A percentile compares a stretch with the other conserved stretches of the same genome.
phyloP scores from a whole-genome alignment of 2,797 vertebrate genomes.

The Bucorvus abyssinicus region DNA sequence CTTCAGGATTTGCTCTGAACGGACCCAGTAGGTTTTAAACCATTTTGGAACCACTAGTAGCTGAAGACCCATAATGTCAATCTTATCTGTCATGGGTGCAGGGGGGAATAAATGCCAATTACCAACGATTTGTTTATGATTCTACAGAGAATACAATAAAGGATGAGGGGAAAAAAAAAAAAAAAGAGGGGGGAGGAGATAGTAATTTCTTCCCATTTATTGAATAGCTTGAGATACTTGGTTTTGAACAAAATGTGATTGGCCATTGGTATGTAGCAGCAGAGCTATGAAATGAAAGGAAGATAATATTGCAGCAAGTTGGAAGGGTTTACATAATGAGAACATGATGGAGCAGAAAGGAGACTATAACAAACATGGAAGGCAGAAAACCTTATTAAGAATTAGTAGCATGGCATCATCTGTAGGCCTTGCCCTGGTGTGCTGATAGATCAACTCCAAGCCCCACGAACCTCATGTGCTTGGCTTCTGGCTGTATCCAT shows the following conservation, averaged over 20 bases:
- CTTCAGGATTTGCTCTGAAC: background rate
- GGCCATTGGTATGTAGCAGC: background rate
- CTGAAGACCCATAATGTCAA: background rate
- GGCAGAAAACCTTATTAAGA: background rate
- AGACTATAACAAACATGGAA: background rate
- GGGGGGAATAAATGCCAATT: background rate
- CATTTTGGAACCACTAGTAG: background rate
- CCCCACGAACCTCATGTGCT: background rate
- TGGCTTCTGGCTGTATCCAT: background rate
- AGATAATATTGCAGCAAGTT: background rate
- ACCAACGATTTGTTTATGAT: background rate
- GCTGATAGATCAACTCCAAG: background rate
- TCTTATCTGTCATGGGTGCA: background rate
- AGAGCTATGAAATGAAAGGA: background rate
- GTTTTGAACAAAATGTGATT: background rate
- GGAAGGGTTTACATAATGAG: background rate
- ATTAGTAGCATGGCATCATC: background rate
- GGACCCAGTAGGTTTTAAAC: background rate
- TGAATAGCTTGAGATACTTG: background rate
- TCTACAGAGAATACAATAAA: background rate
- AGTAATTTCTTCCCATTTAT: background rate
- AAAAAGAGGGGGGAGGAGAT: accelerated
- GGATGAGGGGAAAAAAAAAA: background rate
- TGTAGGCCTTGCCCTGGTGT: background rate
- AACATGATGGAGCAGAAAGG: background rate